phyloP scores from a whole-genome alignment of 2,888 invertebrate species.

The Erebia epiphron region DNA sequence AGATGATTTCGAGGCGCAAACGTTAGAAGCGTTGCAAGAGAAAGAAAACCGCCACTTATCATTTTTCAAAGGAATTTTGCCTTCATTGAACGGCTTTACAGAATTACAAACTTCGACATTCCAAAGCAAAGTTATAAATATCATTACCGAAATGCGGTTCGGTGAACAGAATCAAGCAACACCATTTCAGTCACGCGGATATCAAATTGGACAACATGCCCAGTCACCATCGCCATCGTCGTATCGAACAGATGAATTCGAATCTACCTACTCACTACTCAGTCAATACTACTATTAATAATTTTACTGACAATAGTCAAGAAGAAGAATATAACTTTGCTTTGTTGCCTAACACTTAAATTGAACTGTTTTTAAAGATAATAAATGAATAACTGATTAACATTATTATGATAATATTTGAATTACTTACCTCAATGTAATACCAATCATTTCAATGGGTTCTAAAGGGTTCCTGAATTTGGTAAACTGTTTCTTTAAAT shows the following conservation, averaged over 20 bases:
- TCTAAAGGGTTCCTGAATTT: too few relatives aligned
- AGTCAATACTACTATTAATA: not conserved
- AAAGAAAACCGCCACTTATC: not conserved
- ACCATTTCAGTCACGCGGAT: not conserved
- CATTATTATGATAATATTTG: too few relatives aligned
- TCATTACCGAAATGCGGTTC: not conserved
- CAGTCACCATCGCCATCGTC: not conserved
- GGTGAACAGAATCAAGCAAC: not conserved
- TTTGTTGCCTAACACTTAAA: too few relatives aligned
- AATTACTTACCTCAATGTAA: too few relatives aligned
- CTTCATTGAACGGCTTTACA: too few relatives aligned
- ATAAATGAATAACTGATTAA: too few relatives aligned
- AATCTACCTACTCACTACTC: not conserved
- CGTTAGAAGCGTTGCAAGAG: not conserved
- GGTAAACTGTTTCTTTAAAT: too few relatives aligned
- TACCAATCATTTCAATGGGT: too few relatives aligned
- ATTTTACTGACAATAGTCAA: not conserved
- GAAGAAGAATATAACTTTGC: not conserved
- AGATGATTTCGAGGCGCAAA: slow-evolving; percentile 42
- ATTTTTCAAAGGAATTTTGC: too few relatives aligned
- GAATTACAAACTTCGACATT: too few relatives aligned
- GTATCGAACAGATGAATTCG: not conserved
- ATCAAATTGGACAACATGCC: slow-evolving; percentile 1
- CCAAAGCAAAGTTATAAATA: not conserved
- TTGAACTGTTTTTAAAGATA: too few relatives aligned